These are phyloP conservation scores for Acanthosepion lycidas DNA, from an alignment of 2,888 invertebrate species.

Conservation along the genomic window DNA sequence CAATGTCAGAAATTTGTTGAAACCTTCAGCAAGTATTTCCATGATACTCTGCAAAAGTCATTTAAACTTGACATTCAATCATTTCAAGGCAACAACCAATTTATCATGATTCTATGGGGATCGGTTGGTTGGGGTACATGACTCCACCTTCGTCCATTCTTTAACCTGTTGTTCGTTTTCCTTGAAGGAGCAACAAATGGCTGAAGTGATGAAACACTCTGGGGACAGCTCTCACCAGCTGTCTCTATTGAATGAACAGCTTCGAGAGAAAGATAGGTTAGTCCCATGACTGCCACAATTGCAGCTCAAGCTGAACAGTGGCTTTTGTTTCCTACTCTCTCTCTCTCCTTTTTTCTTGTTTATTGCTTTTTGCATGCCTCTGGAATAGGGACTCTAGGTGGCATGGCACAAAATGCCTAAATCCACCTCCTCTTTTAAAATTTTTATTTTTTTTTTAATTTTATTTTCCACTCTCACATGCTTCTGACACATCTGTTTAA, in stretches of 20 bases:
- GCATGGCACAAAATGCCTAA: not conserved
- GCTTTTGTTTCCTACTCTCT: not conserved
- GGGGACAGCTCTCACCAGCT: conserved; percentile 74
- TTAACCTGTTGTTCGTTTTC: conserved; percentile 48
- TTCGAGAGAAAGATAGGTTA: conserved; percentile 73
- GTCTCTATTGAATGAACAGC: conserved; percentile 70
- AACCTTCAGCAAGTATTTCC: not conserved
- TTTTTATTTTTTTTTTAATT: not conserved
- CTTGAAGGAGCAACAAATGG: conserved; percentile 70
- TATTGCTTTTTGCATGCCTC: not conserved
- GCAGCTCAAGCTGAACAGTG: conserved; percentile 33
- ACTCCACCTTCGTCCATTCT: not conserved
- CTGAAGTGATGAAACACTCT: conserved; percentile 73
- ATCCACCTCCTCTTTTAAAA: not conserved
- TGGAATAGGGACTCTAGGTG: not conserved
- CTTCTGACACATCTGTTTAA: not conserved
- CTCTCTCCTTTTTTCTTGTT: not conserved
- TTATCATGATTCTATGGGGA: conserved; percentile 38
- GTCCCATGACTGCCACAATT: conserved; percentile 54
- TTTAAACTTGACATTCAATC: not conserved
- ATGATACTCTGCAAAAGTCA: not conserved
- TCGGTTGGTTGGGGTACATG: not conserved
- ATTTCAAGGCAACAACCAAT: conserved; percentile 10
- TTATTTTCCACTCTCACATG: not conserved
- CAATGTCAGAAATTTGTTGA: not conserved